phyloP scores from a whole-genome alignment of 2,797 vertebrate genomes.

The Aulostomus chinensis region DNA sequence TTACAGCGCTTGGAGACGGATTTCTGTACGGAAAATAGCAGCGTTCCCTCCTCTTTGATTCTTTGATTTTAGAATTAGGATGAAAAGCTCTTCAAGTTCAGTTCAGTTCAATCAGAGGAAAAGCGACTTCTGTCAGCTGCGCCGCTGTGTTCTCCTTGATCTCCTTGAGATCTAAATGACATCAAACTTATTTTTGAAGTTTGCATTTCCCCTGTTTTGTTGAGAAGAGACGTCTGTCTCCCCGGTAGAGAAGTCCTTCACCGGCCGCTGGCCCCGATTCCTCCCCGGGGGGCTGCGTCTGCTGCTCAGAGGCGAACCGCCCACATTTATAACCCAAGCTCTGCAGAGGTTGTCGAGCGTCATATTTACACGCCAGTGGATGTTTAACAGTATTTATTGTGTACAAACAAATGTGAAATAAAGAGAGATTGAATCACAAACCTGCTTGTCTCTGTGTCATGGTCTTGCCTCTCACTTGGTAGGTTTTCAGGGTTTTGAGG shows the following conservation, averaged over 20 bases:
- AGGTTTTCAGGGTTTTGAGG: too few species aligned
- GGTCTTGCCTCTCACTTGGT: too few species aligned
- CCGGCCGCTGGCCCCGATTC: slow-evolving; percentile 50
- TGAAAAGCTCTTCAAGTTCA: slow-evolving; percentile 33
- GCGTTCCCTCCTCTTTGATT: slow-evolving; percentile 1
- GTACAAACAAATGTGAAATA: slow-evolving; percentile 94
- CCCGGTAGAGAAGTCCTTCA: slow-evolving; percentile 49
- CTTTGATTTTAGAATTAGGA: slow-evolving; percentile 39
- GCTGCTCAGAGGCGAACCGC: slow-evolving; percentile 44
- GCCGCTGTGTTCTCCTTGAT: slow-evolving; percentile 84
- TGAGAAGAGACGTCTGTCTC: slow-evolving; percentile 48
- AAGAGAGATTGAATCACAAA: slow-evolving; percentile 79
- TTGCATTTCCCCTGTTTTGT: slow-evolving; percentile 79
- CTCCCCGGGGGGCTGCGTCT: too few species aligned
- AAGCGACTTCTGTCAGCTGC: slow-evolving; percentile 64
- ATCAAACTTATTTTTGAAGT: slow-evolving; percentile 95
- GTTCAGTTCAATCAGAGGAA: slow-evolving; percentile 56
- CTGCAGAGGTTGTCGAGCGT: slow-evolving; percentile 42
- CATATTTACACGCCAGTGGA: slow-evolving; percentile 83
- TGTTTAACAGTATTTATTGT: slow-evolving; percentile 98
- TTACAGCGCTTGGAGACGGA: slow-evolving; percentile 73
- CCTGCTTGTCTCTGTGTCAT: too few species aligned
- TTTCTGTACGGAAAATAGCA: slow-evolving; percentile 59
- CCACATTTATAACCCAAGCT: slow-evolving; percentile 29
- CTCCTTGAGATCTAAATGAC: slow-evolving; percentile 89